Percentiles rank a stretch among this genome's conserved stretches.
These are phyloP conservation scores for Ichneumon xanthorius DNA, from an alignment of 2,888 invertebrate genomes.

Conservation along the genomic window DNA sequence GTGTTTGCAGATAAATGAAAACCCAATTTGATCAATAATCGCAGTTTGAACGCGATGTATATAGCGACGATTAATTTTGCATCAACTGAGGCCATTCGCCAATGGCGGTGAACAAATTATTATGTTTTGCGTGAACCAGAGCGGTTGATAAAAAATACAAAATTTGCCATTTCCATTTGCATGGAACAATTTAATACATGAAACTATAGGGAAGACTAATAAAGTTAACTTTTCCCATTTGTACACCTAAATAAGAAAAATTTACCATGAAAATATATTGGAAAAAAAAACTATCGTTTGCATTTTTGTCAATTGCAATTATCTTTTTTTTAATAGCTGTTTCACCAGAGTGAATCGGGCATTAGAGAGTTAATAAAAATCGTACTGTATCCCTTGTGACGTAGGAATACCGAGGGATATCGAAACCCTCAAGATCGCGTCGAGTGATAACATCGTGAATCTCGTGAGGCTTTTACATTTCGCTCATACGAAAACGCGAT, in stretches of 20 bases:
- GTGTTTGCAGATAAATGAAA: neutral
- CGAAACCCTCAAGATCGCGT: conserved; percentile 23
- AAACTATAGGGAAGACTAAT: neutral
- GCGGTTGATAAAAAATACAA: conserved; percentile 1
- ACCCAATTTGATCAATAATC: conserved; percentile 7
- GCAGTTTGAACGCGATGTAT: neutral
- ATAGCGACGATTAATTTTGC: conserved; percentile 9
- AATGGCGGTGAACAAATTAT: conserved; percentile 13
- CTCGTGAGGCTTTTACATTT: conserved; percentile 20
- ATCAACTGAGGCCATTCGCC: neutral
- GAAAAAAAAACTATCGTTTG: neutral
- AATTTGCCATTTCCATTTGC: neutral
- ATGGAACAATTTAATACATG: neutral
- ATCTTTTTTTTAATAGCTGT: neutral
- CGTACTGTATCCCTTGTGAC: conserved; percentile 41
- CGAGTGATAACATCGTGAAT: conserved; percentile 25
- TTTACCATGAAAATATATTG: neutral
- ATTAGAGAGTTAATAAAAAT: neutral
- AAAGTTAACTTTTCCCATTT: neutral
- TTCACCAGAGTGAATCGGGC: too few species aligned
- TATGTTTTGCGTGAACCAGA: neutral
- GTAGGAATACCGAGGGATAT: conserved; percentile 24
- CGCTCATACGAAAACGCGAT: conserved; percentile 22
- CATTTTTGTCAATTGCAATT: neutral
- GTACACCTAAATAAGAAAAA: neutral